Conservation (phyloP, 2,888 invertebrate species). For the Sinelater perroti region DNA sequence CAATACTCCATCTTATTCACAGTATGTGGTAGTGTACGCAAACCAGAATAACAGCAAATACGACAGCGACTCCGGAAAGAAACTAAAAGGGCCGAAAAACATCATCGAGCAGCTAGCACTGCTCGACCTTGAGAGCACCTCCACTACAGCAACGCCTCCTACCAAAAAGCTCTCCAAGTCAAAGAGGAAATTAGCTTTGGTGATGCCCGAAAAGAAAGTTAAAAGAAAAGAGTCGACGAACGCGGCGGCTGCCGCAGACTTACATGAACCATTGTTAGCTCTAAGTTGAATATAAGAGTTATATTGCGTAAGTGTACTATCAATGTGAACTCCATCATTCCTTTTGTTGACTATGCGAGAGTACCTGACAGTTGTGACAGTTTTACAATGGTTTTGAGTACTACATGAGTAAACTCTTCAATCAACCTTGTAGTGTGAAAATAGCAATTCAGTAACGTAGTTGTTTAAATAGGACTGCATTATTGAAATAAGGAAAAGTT, state of each 20-base stretch:
- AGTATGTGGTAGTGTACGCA: slow-evolving; percentile 84
- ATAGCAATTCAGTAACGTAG: too few relatives aligned
- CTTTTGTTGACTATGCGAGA: slow-evolving; percentile 25
- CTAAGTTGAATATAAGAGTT: slow-evolving; percentile 65
- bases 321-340: slow-evolving; percentile 12
- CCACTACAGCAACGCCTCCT: slow-evolving; percentile 45
- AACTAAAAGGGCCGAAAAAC: slow-evolving; percentile 72
- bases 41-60: slow-evolving; percentile 78
- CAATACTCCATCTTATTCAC: slow-evolving; percentile 84
- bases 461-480: too few relatives aligned
- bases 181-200: slow-evolving; percentile 71
- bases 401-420: slow-evolving; percentile 5
- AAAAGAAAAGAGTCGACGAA: slow-evolving; percentile 57
- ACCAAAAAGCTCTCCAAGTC: slow-evolving; percentile 66
- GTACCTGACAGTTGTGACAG: slow-evolving; percentile 26
- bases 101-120: slow-evolving; percentile 82
- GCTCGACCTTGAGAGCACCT: slow-evolving; percentile 68
- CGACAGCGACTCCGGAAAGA: slow-evolving; percentile 62
- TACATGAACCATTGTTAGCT: slow-evolving; percentile 72
- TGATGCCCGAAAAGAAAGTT: slow-evolving; percentile 65
- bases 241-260: slow-evolving; percentile 55
- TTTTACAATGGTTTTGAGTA: slow-evolving; percentile 2
- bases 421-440: too few relatives aligned
- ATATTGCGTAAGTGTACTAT: slow-evolving; percentile 12
- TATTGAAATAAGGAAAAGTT: too few relatives aligned